A percentile compares a stretch with the other conserved stretches of the same genome.
phyloP scores from a whole-genome alignment of 2,113 vertebrate genomes.

The Marmota flaviventris region DNA sequence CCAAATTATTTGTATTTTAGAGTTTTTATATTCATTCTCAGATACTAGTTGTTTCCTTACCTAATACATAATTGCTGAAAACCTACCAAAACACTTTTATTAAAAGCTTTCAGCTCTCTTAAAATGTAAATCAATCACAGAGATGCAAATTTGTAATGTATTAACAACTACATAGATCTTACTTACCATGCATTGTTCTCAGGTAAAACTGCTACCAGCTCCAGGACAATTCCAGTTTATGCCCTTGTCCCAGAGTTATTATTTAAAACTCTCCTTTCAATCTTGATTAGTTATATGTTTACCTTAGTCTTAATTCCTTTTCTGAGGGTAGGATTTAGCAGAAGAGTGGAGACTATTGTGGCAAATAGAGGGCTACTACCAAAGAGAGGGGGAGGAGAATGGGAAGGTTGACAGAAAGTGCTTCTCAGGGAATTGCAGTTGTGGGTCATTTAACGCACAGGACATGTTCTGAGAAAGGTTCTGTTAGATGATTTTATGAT shows the following conservation, averaged over 20 bases:
- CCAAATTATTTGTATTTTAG: slow-evolving; percentile 8
- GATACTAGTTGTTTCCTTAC: slow-evolving; percentile 28
- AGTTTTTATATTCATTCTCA: not conserved
- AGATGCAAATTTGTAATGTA: not conserved
- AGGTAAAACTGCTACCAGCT: not conserved
- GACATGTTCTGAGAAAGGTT: not conserved
- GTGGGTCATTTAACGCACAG: not conserved
- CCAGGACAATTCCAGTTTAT: not conserved
- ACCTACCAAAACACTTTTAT: not conserved
- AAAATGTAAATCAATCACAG: not conserved
- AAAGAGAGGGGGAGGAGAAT: not conserved
- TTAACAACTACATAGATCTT: not conserved
- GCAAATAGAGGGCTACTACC: not conserved
- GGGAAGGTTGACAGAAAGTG: not conserved
- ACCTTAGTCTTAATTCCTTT: not conserved
- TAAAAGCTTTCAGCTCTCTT: slow-evolving; percentile 23
- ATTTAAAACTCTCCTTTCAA: slow-evolving; percentile 7
- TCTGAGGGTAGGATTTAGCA: not conserved
- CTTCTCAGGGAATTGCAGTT: not conserved
- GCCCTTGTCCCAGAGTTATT: not conserved
- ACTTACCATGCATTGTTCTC: not conserved
- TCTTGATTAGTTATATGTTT: not conserved
- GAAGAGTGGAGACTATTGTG: not conserved
- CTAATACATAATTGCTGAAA: not conserved
- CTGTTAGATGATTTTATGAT: not conserved